A percentile compares a stretch with the other conserved stretches of the same genome.
These are phyloP conservation scores for Cavia porcellus DNA, from an alignment of 2,113 vertebrate genomes.

Conservation along the genomic window DNA sequence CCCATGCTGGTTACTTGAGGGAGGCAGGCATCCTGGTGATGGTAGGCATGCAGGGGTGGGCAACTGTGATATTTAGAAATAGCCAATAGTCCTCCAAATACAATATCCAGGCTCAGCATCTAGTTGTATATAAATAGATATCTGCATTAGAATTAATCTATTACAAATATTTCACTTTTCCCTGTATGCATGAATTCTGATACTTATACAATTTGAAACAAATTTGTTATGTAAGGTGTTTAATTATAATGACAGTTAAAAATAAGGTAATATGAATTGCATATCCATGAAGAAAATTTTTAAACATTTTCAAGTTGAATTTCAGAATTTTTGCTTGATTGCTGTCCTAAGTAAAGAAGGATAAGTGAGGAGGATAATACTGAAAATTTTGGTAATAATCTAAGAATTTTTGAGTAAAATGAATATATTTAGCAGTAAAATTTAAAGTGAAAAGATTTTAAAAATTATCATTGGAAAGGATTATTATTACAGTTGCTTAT, in stretches of 20 bases:
- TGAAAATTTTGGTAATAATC: neutral
- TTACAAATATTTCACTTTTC: neutral
- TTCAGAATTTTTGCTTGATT: neutral
- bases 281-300: neutral
- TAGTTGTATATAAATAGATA: neutral
- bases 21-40: too few relatives aligned
- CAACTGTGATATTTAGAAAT: neutral
- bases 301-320: neutral
- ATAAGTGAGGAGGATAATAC: neutral
- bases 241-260: neutral
- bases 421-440: neutral
- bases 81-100: neutral
- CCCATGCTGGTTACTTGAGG: too few relatives aligned
- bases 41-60: too few relatives aligned
- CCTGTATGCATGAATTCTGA: neutral
- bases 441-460: neutral
- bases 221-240: neutral
- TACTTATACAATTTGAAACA: neutral
- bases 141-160: neutral
- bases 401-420: neutral
- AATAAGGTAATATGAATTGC: neutral
- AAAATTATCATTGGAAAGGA: neutral
- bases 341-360: neutral
- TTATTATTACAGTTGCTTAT: neutral
- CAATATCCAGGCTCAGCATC: neutral